Evolutionary conservation across 2,888 invertebrate species (phyloP).

Genomic region (Noctua fimbriata): DNA sequence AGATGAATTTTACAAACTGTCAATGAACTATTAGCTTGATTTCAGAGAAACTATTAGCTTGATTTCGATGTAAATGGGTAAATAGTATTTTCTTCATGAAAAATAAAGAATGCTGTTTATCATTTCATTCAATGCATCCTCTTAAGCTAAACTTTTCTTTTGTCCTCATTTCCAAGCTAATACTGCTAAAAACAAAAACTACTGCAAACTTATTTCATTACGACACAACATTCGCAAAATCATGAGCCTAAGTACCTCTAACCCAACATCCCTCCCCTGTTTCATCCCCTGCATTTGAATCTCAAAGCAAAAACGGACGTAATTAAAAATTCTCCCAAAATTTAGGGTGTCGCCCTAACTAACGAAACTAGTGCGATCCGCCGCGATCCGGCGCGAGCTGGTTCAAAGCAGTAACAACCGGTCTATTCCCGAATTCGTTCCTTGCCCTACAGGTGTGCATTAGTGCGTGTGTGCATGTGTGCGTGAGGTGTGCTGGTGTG

Average conservation of each 20-base stretch:
- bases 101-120: neutral
- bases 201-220: slow-evolving; percentile 40
- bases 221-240: slow-evolving; percentile 38
- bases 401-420: slow-evolving; percentile 65
- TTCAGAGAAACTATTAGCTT: neutral
- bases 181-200: slow-evolving; percentile 3
- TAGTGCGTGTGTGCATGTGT: slow-evolving; percentile 72
- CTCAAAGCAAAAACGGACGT: slow-evolving; percentile 65
- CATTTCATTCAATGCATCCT: too few species aligned
- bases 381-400: slow-evolving; percentile 62
- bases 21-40: neutral
- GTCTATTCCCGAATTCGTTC: slow-evolving; percentile 80
- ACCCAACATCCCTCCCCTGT: slow-evolving; percentile 42
- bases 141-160: neutral
- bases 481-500: slow-evolving; percentile 72
- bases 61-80: neutral
- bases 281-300: slow-evolving; percentile 61
- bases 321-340: slow-evolving; percentile 62
- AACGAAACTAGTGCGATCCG: slow-evolving; percentile 63
- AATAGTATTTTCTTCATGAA: too few species aligned
- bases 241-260: slow-evolving; percentile 34
- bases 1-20: neutral
- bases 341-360: slow-evolving; percentile 64
- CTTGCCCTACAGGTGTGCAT: slow-evolving; percentile 79
- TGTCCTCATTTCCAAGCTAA: neutral